Evolutionary conservation across 2,888 invertebrate species (phyloP), one percentile per base, ranked within the genome.

Genomic region (Charanyca ferruginea): DNA sequence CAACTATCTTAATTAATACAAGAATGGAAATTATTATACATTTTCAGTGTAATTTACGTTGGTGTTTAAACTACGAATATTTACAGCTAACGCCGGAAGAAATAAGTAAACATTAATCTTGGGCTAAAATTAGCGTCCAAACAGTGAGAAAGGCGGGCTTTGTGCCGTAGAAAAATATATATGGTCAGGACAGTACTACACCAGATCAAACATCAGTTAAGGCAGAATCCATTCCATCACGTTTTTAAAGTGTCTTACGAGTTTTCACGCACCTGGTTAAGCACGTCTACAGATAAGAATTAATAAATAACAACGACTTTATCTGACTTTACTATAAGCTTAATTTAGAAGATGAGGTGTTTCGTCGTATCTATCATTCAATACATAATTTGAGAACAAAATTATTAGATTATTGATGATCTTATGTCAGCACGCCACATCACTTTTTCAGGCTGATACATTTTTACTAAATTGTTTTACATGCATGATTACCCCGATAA

Each of bases 11-110:
- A 79, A 77, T 79, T 73, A 77, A 79, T 58, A 57, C 51, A 75
- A 55, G 62, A 77, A 75, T 76, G 57, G 78, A 69, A 73, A 79
- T 73, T 70, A 73, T 75, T 67, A 77, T 66, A 68, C 71, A 57
- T 59, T 59, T 61, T 42, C 70, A 68, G 71, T 73, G 77, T 83
- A 81, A 87, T 83, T 83, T 82, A 78, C 79, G 66, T 68, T 77
- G 75, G 79, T 90, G 88, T 90, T 89, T 88, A 87, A 84, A 79
- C 81, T 75, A 67, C 51, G 66, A 74, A 85, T 89, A 92, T 91
- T 91, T 91, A 92, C 88, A 83, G 82, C 82, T 74, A 86, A 81
- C 85, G 82, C 90, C 89, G 90, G 91, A 92, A 91, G 90, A 87
- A 85, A 85, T 83, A 78, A 80, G 87, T 91, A 91, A 91, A 93